Percentiles rank a stretch among this genome's conserved stretches.
These are phyloP conservation scores for Harpegnathos saltator DNA, from an alignment of 1,140 invertebrate genomes.

Conservation along the genomic window DNA sequence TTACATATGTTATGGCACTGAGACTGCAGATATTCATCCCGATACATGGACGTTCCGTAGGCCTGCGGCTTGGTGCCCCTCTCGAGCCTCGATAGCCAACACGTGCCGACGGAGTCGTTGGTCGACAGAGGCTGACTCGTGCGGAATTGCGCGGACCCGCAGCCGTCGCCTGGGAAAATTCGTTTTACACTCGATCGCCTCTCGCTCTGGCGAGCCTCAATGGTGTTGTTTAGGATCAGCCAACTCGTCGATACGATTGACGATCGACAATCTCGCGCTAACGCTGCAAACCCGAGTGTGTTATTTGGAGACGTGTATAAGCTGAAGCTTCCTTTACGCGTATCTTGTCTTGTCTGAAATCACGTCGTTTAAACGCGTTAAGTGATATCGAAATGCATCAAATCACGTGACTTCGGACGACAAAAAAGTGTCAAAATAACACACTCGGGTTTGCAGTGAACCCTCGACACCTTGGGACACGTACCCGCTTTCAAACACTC, in stretches of 20 bases:
- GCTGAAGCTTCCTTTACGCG: no score
- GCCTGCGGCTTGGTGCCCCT: conserved; percentile 79
- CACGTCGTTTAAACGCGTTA: no score
- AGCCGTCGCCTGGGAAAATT: conserved; percentile 68
- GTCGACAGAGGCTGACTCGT: conserved; percentile 75
- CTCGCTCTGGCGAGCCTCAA: neutral
- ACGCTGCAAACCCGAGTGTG: no score
- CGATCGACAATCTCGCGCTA: no score
- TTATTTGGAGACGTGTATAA: no score
- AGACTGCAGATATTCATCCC: conserved; percentile 84
- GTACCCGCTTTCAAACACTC: conserved; percentile 76
- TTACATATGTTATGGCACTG: conserved; percentile 84
- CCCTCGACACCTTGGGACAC: neutral
- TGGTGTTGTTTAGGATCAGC: conserved; percentile 9
- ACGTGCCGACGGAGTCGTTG: conserved; percentile 74
- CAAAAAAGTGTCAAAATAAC: no score
- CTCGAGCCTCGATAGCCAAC: conserved; percentile 76
- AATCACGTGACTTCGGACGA: no score
- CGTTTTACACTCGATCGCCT: no score
- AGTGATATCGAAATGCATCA: no score
- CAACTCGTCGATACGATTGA: neutral
- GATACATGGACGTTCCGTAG: conserved; percentile 81
- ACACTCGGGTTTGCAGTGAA: no score
- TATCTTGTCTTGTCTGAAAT: no score
- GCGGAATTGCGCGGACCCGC: conserved; percentile 80